These are phyloP conservation scores for Orchesella flavescens DNA, from an alignment of 2,888 invertebrate species.

Conservation along the genomic window DNA sequence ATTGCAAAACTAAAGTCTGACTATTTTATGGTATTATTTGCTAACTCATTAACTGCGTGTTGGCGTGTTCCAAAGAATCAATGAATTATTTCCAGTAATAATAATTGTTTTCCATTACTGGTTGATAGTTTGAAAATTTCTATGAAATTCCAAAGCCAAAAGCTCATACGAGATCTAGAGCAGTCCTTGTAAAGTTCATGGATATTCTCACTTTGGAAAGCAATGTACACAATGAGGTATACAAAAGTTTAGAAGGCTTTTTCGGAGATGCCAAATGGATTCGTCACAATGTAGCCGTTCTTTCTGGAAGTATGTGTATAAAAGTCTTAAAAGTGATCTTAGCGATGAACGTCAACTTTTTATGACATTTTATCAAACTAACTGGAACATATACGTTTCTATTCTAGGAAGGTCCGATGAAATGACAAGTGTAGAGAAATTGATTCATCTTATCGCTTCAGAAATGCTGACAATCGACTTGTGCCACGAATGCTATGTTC, in stretches of 20 bases:
- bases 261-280: conserved; percentile 94
- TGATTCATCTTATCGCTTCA: conserved; percentile 88
- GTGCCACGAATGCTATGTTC: conserved; percentile 91
- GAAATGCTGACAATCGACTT: conserved; percentile 94
- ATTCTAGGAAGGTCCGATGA: conserved; percentile 54
- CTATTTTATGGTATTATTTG: conserved; percentile 33
- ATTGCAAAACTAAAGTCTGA: conserved; percentile 46
- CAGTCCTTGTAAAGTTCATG: conserved; percentile 90
- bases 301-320: conserved; percentile 84
- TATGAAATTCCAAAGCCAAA: conserved; percentile 47
- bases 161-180: conserved; percentile 78
- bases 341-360: no score
- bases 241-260: conserved; percentile 91
- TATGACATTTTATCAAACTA: no score
- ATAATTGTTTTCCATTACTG: not conserved
- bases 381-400: no score
- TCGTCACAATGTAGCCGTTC: conserved; percentile 91
- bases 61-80: not conserved
- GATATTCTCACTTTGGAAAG: conserved; percentile 83
- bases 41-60: no score
- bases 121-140: conserved; percentile 26
- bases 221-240: conserved; percentile 83
- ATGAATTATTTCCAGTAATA: not conserved
- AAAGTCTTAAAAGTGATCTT: no score
- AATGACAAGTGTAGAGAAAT: conserved; percentile 83